Evolutionary conservation across 2,797 vertebrate species (phyloP).

Genomic region (Forpus xanthops): DNA sequence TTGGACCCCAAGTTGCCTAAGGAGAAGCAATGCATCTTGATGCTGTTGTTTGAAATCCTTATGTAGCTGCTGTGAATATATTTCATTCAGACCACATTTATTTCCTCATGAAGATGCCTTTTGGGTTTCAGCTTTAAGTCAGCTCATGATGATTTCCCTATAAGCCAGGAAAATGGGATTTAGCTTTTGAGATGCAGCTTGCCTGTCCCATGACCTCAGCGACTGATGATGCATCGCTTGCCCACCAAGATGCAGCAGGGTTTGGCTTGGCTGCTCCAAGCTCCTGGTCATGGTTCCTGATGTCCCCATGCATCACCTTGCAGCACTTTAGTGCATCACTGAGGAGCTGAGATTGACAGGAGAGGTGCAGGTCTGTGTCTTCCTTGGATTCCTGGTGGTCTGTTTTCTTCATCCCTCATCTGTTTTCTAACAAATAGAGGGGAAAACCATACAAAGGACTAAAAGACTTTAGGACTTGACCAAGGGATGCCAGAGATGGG

Average conservation of each 20-base stretch:
- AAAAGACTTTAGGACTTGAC: neutral
- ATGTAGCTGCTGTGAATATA: neutral
- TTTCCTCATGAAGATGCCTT: fast-evolving
- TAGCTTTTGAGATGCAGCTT: neutral
- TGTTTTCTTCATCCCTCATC: neutral
- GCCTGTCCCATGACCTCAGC: fast-evolving
- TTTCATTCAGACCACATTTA: neutral
- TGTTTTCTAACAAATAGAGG: neutral
- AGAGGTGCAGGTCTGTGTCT: neutral
- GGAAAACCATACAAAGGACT: too few relatives aligned
- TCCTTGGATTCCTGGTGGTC: neutral
- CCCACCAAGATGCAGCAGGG: neutral
- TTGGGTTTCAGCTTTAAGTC: neutral
- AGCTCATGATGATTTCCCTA: fast-evolving
- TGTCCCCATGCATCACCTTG: fast-evolving
- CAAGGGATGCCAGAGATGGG: neutral
- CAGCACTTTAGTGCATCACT: too few relatives aligned
- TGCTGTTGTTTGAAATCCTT: neutral
- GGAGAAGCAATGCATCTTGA: neutral
- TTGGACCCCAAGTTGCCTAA: fast-evolving
- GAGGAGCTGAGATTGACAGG: neutral
- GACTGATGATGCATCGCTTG: neutral
- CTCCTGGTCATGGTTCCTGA: neutral
- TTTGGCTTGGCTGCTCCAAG: neutral
- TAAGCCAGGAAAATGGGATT: neutral